phyloP scores from a whole-genome alignment of 2,113 vertebrate species.

The Actenoides lindsayi region DNA sequence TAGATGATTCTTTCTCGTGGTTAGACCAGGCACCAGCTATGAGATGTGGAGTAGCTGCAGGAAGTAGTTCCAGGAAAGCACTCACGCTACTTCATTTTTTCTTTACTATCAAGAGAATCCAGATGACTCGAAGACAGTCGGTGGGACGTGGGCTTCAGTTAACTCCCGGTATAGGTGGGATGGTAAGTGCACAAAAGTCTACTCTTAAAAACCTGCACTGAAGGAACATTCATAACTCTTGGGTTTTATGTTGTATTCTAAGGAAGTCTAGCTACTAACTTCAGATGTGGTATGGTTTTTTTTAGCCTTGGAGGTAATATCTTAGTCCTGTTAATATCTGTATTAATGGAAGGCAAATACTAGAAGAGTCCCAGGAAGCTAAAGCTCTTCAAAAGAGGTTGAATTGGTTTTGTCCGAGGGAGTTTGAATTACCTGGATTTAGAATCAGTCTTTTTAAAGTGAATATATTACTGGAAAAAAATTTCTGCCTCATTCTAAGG shows the following conservation, averaged over 20 bases:
- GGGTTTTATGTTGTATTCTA: background rate
- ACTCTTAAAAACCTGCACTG: background rate
- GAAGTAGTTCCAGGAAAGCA: background rate
- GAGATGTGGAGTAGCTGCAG: background rate
- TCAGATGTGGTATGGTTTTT: background rate
- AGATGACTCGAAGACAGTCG: conserved; percentile 85
- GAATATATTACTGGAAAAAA: background rate
- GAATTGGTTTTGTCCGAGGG: background rate
- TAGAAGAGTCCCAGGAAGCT: background rate
- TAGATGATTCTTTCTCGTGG: background rate
- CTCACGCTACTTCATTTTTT: background rate
- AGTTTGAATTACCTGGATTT: background rate
- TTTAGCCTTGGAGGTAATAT: background rate
- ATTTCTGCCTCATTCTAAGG: background rate
- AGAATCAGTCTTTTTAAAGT: background rate
- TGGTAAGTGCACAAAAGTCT: conserved; percentile 77
- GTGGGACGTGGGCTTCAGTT: conserved; percentile 88
- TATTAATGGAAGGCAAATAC: background rate
- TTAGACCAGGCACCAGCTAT: background rate
- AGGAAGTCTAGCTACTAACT: background rate
- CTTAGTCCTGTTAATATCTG: background rate
- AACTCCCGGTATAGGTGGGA: conserved; percentile 82
- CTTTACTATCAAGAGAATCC: conserved; percentile 73
- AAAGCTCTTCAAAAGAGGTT: background rate
- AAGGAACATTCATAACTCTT: background rate